Evolutionary conservation across 2,113 vertebrate genomes (phyloP).

Genomic region (Sturnira hondurensis): DNA sequence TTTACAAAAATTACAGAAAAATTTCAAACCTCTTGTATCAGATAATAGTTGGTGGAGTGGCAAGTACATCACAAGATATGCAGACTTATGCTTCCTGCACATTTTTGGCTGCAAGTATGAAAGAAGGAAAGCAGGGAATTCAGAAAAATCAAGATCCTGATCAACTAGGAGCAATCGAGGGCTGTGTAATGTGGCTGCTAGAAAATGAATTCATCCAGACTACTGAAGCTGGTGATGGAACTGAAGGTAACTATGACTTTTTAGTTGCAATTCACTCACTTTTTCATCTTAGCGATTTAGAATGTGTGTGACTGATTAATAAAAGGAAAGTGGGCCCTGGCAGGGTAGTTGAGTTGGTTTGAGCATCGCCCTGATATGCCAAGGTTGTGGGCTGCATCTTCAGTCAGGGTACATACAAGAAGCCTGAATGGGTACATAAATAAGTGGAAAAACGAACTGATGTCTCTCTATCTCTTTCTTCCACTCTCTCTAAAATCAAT

Average conservation of each 20-base stretch:
- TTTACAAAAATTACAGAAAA: neutral
- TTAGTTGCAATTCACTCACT: neutral
- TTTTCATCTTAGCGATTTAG: neutral
- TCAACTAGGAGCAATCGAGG: conserved; percentile 85
- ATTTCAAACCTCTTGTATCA: conserved; percentile 73
- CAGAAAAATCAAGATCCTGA: conserved; percentile 63
- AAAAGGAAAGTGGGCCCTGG: neutral
- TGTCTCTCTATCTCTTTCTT: too few species aligned
- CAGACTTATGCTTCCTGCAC: conserved; percentile 91
- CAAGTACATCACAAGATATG: conserved; percentile 90
- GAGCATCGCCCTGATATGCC: too few species aligned
- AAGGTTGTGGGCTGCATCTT: too few species aligned
- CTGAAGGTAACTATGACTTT: conserved; percentile 77
- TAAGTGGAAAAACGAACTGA: too few species aligned
- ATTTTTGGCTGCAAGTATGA: conserved; percentile 88
- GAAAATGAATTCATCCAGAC: conserved; percentile 95
- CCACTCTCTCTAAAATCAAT: too few species aligned
- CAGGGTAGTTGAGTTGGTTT: too few species aligned
- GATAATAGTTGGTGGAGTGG: conserved; percentile 94
- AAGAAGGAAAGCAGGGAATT: conserved; percentile 58
- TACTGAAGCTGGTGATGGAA: conserved; percentile 77
- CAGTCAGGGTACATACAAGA: too few species aligned
- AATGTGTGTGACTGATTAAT: neutral
- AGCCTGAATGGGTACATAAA: too few species aligned
- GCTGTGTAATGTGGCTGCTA: conserved; percentile 92